A percentile compares a stretch with the other conserved stretches of the same genome.
phyloP scores from a whole-genome alignment of 2,113 vertebrate genomes.

The Zosterops lateralis region DNA sequence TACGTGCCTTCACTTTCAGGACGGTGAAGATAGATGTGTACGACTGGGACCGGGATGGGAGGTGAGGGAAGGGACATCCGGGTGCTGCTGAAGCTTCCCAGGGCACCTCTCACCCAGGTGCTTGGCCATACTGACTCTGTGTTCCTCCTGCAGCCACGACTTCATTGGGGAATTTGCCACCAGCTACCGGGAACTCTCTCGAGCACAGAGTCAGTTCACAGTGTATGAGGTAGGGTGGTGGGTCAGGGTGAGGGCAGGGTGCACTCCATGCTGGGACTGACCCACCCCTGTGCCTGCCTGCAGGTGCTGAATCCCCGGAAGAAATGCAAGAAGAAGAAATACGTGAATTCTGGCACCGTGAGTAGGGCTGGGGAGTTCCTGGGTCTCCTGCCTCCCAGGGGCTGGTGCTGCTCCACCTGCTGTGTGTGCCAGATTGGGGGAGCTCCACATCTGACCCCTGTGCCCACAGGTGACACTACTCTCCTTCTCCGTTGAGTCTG shows the following conservation, averaged over 20 bases:
- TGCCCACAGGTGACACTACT: constrained; percentile 89
- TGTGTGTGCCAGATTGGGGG: background rate
- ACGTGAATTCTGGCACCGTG: constrained; percentile 95
- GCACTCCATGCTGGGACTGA: accelerated
- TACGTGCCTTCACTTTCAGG: constrained; percentile 69
- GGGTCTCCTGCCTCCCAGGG: background rate
- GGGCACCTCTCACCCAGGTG: background rate
- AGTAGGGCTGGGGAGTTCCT: constrained; percentile 52
- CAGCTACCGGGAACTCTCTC: constrained; percentile 95
- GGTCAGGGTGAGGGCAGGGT: accelerated
- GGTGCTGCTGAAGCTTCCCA: background rate
- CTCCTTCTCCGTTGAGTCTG: constrained; percentile 95
- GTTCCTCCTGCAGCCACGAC: constrained; percentile 81
- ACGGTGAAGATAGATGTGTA: constrained; percentile 95
- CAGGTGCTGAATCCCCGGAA: constrained; percentile 97
- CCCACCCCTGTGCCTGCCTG: background rate
- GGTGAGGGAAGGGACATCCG: constrained; percentile 70
- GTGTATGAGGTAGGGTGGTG: constrained; percentile 82
- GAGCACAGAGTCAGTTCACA: constrained; percentile 95
- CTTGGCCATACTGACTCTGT: accelerated
- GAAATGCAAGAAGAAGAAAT: constrained; percentile 99
- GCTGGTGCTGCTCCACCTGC: background rate
- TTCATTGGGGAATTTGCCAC: constrained; percentile 98
- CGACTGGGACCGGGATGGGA: constrained; percentile 97
- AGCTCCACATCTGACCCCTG: background rate